Conservation (phyloP, 2,797 vertebrate species). For the Acanthis flammea region DNA sequence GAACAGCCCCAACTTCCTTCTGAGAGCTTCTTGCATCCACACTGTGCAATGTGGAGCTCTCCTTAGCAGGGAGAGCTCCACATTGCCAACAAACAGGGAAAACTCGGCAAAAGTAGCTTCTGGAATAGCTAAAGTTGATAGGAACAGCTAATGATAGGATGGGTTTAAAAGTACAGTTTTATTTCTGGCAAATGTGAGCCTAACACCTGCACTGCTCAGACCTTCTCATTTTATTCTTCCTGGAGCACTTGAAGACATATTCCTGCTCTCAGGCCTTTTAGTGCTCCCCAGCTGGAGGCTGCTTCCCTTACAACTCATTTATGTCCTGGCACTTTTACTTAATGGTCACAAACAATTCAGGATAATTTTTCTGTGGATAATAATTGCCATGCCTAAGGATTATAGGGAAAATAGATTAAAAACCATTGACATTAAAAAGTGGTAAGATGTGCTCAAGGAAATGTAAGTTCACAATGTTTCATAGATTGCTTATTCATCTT, state of each 20-base stretch:
- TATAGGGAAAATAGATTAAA: background rate
- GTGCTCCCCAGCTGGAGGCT: background rate
- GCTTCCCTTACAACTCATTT: background rate
- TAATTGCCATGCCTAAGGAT: background rate
- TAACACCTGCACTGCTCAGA: background rate
- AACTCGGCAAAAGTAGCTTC: background rate
- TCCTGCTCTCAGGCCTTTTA: background rate
- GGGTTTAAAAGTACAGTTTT: background rate
- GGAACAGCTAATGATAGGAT: background rate
- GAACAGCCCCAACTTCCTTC: background rate
- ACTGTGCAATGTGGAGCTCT: accelerated
- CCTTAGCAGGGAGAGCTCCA: background rate
- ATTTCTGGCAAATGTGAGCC: background rate
- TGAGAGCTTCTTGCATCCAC: background rate
- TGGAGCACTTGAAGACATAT: background rate
- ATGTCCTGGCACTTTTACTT: background rate
- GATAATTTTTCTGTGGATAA: background rate
- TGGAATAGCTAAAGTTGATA: background rate
- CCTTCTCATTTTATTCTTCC: background rate
- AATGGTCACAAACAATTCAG: background rate
- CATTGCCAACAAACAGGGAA: background rate
- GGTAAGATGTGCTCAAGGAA: background rate
- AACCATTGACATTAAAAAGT: background rate
- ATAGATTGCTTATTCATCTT: background rate
- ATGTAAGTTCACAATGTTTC: background rate